Base-by-base conservation (phyloP, 2,797 vertebrate species). In the Tragopan temminckii region DNA sequence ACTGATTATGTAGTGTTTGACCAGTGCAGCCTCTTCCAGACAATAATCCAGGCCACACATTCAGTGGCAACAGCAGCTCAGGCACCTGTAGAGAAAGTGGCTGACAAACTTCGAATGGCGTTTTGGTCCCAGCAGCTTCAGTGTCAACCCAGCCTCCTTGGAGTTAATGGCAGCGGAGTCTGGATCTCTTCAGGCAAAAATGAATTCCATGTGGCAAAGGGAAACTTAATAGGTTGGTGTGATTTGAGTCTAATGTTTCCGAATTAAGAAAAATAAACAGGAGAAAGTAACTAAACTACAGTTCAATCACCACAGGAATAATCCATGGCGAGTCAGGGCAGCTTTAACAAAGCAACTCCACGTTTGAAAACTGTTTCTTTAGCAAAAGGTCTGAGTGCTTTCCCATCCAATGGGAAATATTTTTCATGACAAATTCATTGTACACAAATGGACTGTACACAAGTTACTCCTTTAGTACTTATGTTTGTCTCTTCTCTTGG, bases 1-100 rank as follows among this genome's bases (percentile, higher is more conserved):
- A 99, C 99, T 1, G 99, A 99, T 98, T 99, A 99, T 35, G 99
- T 99, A 69, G 98, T 99, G 70, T 99, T 99, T n/a, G 99, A 99
- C 93, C 99, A 99, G 97, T 98, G 98, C 93, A 99, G 99, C 89
- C 91, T 99, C 13, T 99, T 99, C 97, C 99, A 99, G 97, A 99
- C 98, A 0, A 97, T 99, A 70, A 98, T 99, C 88, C 99, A 99
- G 57, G 99, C 99, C 75, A 99, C 99, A 0, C 99, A 99, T 21
- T 98, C 98, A 0, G 98, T 99, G 68, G 99, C 99, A 76, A 98
- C 98, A 0, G 99, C 97, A 19, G 99, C 99, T 48, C 98, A 99
- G 90, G 99, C 97, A 0, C 99, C 99, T 0, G 99, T 99, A 63
- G 99, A 99, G 93, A 99, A 99, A 25, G 98, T 99, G 88, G 99